Evolutionary conservation across 2,797 vertebrate genomes (phyloP).

Genomic region (Ispidina lecontei): DNA sequence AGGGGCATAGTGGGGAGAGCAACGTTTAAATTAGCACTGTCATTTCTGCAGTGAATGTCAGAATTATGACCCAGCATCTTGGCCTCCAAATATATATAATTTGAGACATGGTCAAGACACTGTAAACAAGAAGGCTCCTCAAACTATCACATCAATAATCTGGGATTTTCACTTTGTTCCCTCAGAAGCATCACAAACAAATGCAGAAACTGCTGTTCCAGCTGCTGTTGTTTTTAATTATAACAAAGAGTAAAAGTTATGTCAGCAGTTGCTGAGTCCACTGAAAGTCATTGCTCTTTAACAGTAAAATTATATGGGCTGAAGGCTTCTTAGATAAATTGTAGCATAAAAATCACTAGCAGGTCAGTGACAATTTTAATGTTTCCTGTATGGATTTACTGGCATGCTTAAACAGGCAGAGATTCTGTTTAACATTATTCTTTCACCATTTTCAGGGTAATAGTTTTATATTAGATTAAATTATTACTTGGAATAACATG

Average conservation of each 20-base stretch:
- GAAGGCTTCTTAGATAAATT: conserved; percentile 11
- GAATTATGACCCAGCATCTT: not conserved
- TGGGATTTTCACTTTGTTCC: conserved; percentile 24
- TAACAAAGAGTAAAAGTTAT: not conserved
- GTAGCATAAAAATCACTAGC: conserved; percentile 18
- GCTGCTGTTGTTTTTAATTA: conserved; percentile 2
- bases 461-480: not conserved
- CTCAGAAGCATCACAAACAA: not conserved
- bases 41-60: not conserved
- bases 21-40: not conserved
- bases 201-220: not conserved
- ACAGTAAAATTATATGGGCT: not conserved
- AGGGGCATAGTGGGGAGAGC: not conserved
- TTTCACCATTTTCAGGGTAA: not conserved
- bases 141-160: conserved; percentile 7
- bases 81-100: conserved; percentile 7
- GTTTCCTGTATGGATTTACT: conserved; percentile 4
- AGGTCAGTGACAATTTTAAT: not conserved
- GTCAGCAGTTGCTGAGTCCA: not conserved
- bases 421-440: not conserved
- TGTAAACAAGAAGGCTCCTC: conserved; percentile 14
- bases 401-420: not conserved
- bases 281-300: conserved; percentile 8
- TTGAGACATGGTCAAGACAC: not conserved
- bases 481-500: not conserved